Evolutionary conservation across 2,113 vertebrate species (phyloP), one percentile per base, ranked within the genome.

Genomic region (Vanacampus margaritifer): DNA sequence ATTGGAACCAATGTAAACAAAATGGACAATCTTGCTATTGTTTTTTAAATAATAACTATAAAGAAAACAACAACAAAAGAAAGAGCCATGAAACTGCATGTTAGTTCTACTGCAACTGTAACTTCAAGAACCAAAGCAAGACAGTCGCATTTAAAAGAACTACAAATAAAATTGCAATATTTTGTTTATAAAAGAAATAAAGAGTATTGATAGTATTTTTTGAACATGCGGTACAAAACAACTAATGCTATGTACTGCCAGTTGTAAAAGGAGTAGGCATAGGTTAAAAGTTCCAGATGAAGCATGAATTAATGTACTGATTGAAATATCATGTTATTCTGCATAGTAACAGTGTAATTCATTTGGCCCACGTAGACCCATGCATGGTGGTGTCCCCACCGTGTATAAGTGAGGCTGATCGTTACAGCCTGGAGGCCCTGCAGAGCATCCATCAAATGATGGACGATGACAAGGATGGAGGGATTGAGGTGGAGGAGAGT

Each of bases 381-480:
- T 98, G 94, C 79, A 86, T 92, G 71, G 87, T 89, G 4, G 86
- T 98, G 83, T 93, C 74, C 72, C 95, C 96, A 3, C 94, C 94
- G 0, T 98, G 96, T 82, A 90, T 95, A 75, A 95, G 93, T 0
- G 96, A 98, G 78, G 94, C 96, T 11, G 96, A 98, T 53, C 92
- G 92, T 51, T 95, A 91, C 87, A 98, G 96, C 75, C 87, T 98
- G 24, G 97, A 98, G 84, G 96, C 96, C 58, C 93, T 98, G 77
- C 89, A 93, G 5, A 95, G 91, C 87, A 97, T 98, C 82, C 97
- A 98, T 71, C 95, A 95, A 62, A 95, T 97, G 84, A 96, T 98
- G 95, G 97, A 98, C 39, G 96, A 98, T 64, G 96, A 98, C 89
- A 94, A 97, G 82, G 96, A 98, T 63, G 97, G 97, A 35, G 95